Base-by-base conservation (phyloP, 1,140 invertebrate species). In the Sogatella furcifera region DNA sequence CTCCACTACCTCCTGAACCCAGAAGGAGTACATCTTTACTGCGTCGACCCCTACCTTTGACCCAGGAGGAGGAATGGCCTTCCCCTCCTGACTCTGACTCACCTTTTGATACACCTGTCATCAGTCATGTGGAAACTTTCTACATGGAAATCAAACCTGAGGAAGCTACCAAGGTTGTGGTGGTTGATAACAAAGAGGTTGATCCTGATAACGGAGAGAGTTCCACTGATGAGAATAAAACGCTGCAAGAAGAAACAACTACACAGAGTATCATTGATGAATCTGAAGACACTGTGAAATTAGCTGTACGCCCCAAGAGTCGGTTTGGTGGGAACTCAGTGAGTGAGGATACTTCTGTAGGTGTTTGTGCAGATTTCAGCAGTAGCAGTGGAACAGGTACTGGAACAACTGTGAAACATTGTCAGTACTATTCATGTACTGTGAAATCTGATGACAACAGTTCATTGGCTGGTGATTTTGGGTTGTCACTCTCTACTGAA, bases 71-170 rank as follows among this genome's bases (percentile, higher is more conserved):
- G 72, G 74, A 70, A 4, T 84, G 89, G 64, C 87, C 87, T 84
- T 87, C 86, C 2, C 88, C 87, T 13, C 85, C 88, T 1, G 85
- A 87, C 1, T 65, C 65, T 46, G 84, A 84, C 13, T 86, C 83
- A 53, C 70, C 84, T 22, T 77, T 77, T 22, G 83, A 84, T 57
- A 82, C 80, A 4, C 77, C 77, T 24, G 73, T 84, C 13, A 80
- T 89, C n/a, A 86, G 85, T 68, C 86, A 87, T 69, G 84, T 92
- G n/a, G 85, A 90, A 73, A 89, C 88, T 24, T 90, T 87, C 70
- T 90, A 88, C 64, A 83, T 88, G 74, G 87, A 84, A 62, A 81
- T 84, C 42, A 85, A 86, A 68, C 84, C 81, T 0, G 84, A 87
- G 72, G 80, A 82, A 71, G 77, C 80, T 2, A 81, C 81, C 43